phyloP scores from a whole-genome alignment of 2,797 vertebrate genomes.

The Sebastes diploproa region DNA sequence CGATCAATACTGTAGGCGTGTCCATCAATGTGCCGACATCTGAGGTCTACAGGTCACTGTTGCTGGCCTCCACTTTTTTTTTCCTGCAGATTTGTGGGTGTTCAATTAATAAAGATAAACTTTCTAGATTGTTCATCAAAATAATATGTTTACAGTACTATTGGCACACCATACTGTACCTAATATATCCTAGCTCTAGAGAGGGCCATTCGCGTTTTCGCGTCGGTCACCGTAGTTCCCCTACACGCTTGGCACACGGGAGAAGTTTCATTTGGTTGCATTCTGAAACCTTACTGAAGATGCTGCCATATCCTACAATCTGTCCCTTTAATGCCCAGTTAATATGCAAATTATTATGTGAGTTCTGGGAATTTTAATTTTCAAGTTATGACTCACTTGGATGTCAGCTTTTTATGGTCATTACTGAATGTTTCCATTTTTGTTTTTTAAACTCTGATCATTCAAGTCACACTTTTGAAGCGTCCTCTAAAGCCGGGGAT shows the following conservation, averaged over 20 bases:
- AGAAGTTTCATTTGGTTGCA: too few relatives aligned
- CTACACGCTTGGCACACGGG: too few relatives aligned
- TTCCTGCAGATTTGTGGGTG: not conserved
- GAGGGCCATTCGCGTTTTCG: too few relatives aligned
- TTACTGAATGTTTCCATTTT: not conserved
- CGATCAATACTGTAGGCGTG: slow-evolving; percentile 33
- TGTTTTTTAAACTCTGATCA: not conserved
- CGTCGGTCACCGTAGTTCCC: too few relatives aligned
- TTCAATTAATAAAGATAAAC: not conserved
- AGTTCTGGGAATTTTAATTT: not conserved
- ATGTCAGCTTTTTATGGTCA: not conserved
- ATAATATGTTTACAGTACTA: not conserved
- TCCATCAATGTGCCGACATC: slow-evolving; percentile 13
- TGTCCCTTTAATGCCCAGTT: not conserved
- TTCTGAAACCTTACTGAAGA: too few relatives aligned
- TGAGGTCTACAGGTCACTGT: slow-evolving; percentile 12
- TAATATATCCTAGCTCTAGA: too few relatives aligned
- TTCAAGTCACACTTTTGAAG: not conserved
- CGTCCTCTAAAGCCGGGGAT: slow-evolving; percentile 1
- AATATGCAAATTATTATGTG: not conserved
- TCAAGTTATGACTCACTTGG: not conserved
- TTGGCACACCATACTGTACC: not conserved
- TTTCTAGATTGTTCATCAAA: not conserved
- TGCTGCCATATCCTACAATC: too few relatives aligned
- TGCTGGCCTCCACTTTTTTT: not conserved